A percentile compares a stretch with the other conserved stretches of the same genome.
These are phyloP conservation scores for Mastomys natalensis DNA, from an alignment of 2,113 vertebrate genomes.

Conservation along the genomic window DNA sequence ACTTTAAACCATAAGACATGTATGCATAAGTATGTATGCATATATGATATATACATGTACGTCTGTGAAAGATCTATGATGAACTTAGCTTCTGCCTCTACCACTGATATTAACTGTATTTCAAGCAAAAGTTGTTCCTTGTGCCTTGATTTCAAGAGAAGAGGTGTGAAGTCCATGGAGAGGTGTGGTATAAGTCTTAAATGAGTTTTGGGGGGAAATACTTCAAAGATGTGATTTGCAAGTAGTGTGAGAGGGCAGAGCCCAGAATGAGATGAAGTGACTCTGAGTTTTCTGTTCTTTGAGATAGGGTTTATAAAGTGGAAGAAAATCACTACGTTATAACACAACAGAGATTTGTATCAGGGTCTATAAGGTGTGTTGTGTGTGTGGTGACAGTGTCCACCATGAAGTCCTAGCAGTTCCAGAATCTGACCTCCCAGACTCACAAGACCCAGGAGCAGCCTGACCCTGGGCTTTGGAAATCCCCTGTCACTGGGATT, in stretches of 20 bases:
- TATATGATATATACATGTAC: neutral
- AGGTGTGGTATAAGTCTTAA: neutral
- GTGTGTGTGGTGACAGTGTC: fast-evolving
- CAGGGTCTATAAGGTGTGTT: neutral
- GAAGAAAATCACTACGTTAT: neutral
- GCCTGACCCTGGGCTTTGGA: neutral
- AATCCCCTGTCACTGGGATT: too few relatives aligned
- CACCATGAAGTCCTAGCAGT: neutral
- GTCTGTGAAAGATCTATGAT: neutral
- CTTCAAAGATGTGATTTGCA: neutral
- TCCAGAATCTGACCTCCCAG: neutral
- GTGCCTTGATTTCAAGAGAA: neutral
- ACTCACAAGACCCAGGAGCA: neutral
- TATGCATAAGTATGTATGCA: neutral
- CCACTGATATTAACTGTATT: neutral
- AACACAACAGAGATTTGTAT: neutral
- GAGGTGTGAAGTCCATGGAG: neutral
- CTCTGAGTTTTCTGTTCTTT: neutral
- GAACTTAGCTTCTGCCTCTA: neutral
- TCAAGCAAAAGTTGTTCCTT: neutral
- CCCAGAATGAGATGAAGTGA: neutral
- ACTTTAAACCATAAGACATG: neutral
- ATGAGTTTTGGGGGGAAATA: neutral
- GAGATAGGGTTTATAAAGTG: neutral
- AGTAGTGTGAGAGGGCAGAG: neutral